Evolutionary conservation across 2,888 invertebrate species (phyloP), one percentile per base, ranked within the genome.

Genomic region (Chymomyza procnemis): DNA sequence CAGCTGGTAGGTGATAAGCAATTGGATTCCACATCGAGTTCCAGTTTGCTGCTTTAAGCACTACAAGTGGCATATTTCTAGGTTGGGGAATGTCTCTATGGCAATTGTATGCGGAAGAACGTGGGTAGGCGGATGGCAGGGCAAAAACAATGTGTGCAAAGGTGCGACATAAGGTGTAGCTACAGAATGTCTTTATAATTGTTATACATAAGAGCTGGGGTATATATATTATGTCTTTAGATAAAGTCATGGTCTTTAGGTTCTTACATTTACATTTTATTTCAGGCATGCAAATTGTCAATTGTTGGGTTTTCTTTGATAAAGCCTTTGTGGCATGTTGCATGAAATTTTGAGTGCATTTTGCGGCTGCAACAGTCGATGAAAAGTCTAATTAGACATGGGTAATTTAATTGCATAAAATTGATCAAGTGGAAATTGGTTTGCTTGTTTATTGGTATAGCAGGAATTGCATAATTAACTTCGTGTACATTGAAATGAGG

Each of bases 1-100:
- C 79, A 67, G 64, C 68, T 69, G 68, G 71, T 68, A 76, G 76
- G 79, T 76, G 78, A 79, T 79, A 78, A 79, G 79, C 78, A 76
- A 77, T 76, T 76, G 75, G 78, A 77, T 76, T 77, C 68, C 64
- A 21, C 52, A 41, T 41, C 12, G 34, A 12, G 34, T 41, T 41
- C 12, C 34, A 41, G 34, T 41, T n/a, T 41, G 34, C 9, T 21
- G 55, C 64, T 64, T 54, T 47, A 61, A 61, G 62, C 60, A 22
- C 19, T 56, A 48, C 67, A 63, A 70, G 63, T 65, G 67, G 67
- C 63, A 50, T 19, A 52, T 65, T 66, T 68, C 74, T 75, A 26
- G 26, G 26, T 26, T 26, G 26, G 26, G 26, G 26, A 26, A 41
- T 41, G 34, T 41, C 34, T 41, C 34, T 41, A 41, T 41, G 74